Evolutionary conservation across 1,140 invertebrate species (phyloP), one percentile per base, ranked within the genome.

Genomic region (Batillaria attramentaria): DNA sequence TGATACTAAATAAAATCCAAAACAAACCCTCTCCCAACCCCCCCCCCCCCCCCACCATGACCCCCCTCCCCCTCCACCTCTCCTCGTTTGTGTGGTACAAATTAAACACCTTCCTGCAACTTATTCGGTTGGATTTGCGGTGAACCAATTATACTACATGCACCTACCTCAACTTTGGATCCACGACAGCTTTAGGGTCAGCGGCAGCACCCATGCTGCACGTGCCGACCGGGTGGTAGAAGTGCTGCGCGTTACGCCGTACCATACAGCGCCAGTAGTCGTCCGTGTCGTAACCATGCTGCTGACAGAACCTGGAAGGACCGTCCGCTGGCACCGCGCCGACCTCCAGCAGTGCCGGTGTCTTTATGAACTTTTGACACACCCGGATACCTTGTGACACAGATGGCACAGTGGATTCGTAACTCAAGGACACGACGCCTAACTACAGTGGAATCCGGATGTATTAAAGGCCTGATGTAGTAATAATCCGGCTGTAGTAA

Each of bases 121-220:
- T 62, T n/a, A 28, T 31, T 62, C 57, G 10, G 8, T 24, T 10
- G 6, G 6, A 62, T 28, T 62, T 3, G 57, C 10, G n/a, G 33
- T 31, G 2, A 5, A 60, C 24, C 37, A 50, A 57, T 68, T 46
- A 24, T 28, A 72, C 31, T 72, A 65, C 24, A 75, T 62, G 65
- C 81, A 33, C 70, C 54, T 72, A 88, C 91, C 89, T 89, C 1
- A 92, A 90, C 83, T 95, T 93, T 18, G 95, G 94, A 90, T 98
- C 96, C 0, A 98, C 96, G 0, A 98, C 97, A 0, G 96, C 95
- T 6, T 94, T 93, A 24, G 93, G 92, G 87, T 97, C 96, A 93
- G 94, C 95, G 68, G 94, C 94, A 0, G 95, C 95, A 0, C 97
- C 97, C 97, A 98, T 98, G 89, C 97, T 97, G 72, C 95, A 95